phyloP scores from a whole-genome alignment of 2,113 vertebrate species.

The Salvelinus fontinalis region DNA sequence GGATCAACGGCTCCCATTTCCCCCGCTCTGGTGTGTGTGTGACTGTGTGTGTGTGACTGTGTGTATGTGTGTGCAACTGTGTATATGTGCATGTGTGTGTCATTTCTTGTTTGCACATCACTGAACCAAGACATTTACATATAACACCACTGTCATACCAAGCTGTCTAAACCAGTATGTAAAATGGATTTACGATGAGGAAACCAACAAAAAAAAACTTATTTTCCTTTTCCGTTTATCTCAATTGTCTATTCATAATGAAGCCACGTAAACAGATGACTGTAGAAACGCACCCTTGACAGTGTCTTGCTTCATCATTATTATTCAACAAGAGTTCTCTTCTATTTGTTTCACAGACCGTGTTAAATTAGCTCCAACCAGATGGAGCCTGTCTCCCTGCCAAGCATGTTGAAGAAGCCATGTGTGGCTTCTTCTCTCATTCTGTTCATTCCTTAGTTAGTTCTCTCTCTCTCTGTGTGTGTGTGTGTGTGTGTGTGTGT shows the following conservation, averaged over 20 bases:
- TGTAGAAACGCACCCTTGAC: conserved; percentile 24
- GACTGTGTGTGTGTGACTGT: conserved; percentile 26
- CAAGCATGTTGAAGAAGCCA: conserved; percentile 40
- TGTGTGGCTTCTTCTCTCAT: conserved; percentile 34
- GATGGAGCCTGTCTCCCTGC: conserved; percentile 67
- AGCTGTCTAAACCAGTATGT: conserved; percentile 8
- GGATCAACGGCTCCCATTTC: conserved; percentile 65
- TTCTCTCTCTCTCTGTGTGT: background rate
- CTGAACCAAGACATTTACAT: background rate
- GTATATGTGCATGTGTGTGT: conserved; percentile 1
- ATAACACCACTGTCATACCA: background rate
- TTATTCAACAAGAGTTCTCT: conserved; percentile 61
- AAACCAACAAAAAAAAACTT: background rate
- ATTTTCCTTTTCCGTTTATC: too few relatives aligned
- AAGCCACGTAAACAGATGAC: background rate
- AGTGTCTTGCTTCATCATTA: conserved; percentile 64
- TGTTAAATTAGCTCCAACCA: conserved; percentile 72
- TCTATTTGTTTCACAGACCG: conserved; percentile 65
- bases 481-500: background rate
- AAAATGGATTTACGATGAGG: conserved; percentile 16
- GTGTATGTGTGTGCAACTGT: conserved; percentile 25
- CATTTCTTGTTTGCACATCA: conserved; percentile 12
- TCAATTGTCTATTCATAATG: background rate
- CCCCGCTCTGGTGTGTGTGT: conserved; percentile 33
- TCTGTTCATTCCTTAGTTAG: background rate